Base-by-base conservation (phyloP, 2,888 invertebrate genomes). In the Brachypalpus laphriformis region DNA sequence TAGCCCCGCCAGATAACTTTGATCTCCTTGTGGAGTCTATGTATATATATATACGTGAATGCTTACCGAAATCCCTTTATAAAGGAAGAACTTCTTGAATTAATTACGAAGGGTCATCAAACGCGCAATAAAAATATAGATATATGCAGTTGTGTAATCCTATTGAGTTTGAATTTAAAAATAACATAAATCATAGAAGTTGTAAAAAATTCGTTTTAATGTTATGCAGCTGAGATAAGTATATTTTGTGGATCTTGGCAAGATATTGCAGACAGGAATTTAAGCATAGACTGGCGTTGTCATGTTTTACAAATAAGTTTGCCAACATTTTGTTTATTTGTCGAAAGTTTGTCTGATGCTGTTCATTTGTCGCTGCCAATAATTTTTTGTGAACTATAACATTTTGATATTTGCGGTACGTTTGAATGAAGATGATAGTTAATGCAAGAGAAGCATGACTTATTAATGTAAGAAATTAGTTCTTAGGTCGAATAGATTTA, bases 1-100 rank as follows among this genome's bases (percentile, higher is more conserved):
- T 28, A 4, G 40, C 28, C n/a, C n/a, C n/a, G 14, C 37, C 7
- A 34, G 16, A 56, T 16, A 82, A 66, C 82, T 82, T 86, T 82
- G 72, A 86, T 76, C 61, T 82, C 61, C 47, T 57, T 80, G 47
- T 40, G n/a, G 31, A 68, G 28, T 22, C 34, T 16, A 49, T 49
- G 18, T 22, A 49, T n/a, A 49, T 6, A 20, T 11, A 49, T 9
- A 4, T 9, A 7, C n/a, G 20, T 47, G n/a, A 9, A 51, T 28
- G 20, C 37, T n/a, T n/a, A 25, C 7, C 4, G n/a, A 40, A 40
- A 40, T 49, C n/a, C 34, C 49, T 49, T 51, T 51, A n/a, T 37
- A 11, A 16, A 2, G 25, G 25, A 2, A 25, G 25, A 20, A 47
- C 2, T 28, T 47, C 18, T 34, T n/a, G 9, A 40, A 42, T 7